These are phyloP conservation scores for Orchesella flavescens DNA, from an alignment of 2,888 invertebrate genomes.

Conservation along the genomic window DNA sequence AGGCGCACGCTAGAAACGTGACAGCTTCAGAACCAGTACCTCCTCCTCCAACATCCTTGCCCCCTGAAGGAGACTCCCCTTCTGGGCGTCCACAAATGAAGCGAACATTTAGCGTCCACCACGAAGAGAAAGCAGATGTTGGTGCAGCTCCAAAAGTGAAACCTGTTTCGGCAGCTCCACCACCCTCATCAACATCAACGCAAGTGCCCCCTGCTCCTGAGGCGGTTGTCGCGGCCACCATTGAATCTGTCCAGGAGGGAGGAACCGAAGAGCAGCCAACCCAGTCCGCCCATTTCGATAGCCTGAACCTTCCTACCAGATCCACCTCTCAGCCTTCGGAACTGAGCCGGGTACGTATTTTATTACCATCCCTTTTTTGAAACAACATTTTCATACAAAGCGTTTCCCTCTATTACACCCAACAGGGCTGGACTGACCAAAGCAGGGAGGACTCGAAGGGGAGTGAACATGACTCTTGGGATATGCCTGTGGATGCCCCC, in stretches of 20 bases:
- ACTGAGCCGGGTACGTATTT: conserved; percentile 66
- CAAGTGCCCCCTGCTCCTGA: conserved; percentile 13
- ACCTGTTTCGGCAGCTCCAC: conserved; percentile 28
- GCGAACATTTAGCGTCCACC: conserved; percentile 63
- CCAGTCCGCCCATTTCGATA: conserved; percentile 65
- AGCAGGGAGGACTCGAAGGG: conserved; percentile 72
- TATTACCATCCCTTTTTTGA: background rate
- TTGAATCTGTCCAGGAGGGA: conserved; percentile 44
- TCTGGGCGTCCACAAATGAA: conserved; percentile 57
- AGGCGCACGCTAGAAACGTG: conserved; percentile 47
- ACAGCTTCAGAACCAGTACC: conserved; percentile 23
- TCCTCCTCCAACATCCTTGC: background rate
- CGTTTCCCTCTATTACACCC: background rate
- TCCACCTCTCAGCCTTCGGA: conserved; percentile 71
- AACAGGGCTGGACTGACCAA: conserved; percentile 69
- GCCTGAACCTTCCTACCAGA: conserved; percentile 66
- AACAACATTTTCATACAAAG: conserved; percentile 20
- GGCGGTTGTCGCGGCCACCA: conserved; percentile 9
- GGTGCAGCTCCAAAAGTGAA: conserved; percentile 12
- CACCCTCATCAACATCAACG: conserved; percentile 20
- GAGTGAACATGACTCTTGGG: conserved; percentile 72
- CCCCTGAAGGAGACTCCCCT: background rate
- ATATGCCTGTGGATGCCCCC: conserved; percentile 76
- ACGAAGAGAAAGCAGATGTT: conserved; percentile 51
- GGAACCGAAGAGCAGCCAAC: conserved; percentile 43